phyloP scores from a whole-genome alignment of 2,113 vertebrate species.

The Mesembrinibis cayennensis region DNA sequence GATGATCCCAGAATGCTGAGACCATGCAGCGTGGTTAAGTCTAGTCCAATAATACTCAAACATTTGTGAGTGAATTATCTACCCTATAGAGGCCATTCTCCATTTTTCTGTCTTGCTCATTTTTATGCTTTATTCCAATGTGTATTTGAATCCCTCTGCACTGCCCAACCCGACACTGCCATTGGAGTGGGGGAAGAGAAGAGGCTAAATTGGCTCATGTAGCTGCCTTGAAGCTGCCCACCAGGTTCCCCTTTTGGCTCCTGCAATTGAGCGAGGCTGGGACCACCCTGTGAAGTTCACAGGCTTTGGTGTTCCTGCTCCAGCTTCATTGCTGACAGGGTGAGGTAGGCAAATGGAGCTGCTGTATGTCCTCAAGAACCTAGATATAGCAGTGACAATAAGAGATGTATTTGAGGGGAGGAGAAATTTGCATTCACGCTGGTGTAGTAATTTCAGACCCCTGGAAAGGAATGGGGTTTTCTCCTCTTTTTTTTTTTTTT shows the following conservation, averaged over 20 bases:
- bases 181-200: not conserved
- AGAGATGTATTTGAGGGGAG: not conserved
- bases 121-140: not conserved
- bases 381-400: not conserved
- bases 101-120: not conserved
- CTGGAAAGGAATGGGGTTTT: not conserved
- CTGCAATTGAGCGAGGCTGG: not conserved
- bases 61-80: not conserved
- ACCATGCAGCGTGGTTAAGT: not conserved
- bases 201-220: not conserved
- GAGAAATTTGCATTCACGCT: not conserved
- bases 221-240: not conserved
- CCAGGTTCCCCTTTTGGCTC: not conserved
- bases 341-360: not conserved
- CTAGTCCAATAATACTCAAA: not conserved
- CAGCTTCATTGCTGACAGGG: not conserved
- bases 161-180: not conserved
- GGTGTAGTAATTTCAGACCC: not conserved
- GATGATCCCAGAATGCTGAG: not conserved
- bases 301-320: not conserved
- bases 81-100: not conserved
- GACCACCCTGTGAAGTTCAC: not conserved
- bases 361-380: not conserved
- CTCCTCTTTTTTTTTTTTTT: not conserved
- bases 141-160: not conserved